phyloP scores from a whole-genome alignment of 2,113 vertebrate genomes.

The Acanthisitta chloris region DNA sequence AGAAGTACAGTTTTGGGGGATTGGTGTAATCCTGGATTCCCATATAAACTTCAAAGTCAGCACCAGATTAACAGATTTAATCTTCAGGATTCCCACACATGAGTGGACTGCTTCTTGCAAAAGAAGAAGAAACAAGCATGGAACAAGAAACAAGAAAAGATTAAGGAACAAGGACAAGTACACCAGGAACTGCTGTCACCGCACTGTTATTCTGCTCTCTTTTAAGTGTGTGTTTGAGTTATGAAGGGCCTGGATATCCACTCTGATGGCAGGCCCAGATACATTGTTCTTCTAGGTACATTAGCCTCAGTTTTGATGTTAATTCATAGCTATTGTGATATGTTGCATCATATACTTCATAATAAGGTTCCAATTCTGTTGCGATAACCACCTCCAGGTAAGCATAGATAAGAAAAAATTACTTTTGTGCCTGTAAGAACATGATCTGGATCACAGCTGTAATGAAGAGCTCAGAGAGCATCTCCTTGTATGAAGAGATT shows the following conservation, averaged over 20 bases:
- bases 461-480: neutral
- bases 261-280: neutral
- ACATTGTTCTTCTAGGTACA: neutral
- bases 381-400: neutral
- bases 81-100: neutral
- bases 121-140: neutral
- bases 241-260: rapidly evolving
- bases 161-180: neutral
- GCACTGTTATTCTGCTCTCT: neutral
- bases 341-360: neutral
- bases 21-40: neutral
- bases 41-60: neutral
- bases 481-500: neutral
- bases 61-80: neutral
- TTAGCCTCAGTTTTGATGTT: neutral
- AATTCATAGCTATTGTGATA: neutral
- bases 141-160: neutral
- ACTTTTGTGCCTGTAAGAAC: neutral
- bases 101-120: neutral
- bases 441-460: neutral
- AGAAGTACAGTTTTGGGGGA: neutral
- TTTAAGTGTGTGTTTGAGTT: neutral
- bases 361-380: neutral
- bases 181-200: neutral
- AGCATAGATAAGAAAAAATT: neutral